Percentiles rank a stretch among this genome's conserved stretches.
Evolutionary conservation across 1,140 invertebrate genomes (phyloP).

Genomic region (Pemphigus obesinymphae): DNA sequence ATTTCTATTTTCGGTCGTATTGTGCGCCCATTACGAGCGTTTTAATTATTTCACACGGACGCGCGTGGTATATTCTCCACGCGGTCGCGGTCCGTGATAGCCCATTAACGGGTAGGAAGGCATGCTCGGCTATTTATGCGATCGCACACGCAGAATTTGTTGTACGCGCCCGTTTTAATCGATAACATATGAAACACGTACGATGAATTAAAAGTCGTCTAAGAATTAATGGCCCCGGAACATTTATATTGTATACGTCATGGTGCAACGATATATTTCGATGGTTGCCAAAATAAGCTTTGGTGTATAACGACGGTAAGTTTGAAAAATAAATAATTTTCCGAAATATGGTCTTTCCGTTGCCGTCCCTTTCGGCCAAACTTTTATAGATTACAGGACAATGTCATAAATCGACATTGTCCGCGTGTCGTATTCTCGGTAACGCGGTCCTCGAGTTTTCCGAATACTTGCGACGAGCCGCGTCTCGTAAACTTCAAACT

Average conservation of each 20-base stretch:
- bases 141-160: too few relatives aligned
- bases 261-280: neutral
- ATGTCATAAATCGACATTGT: slow-evolving; percentile 5
- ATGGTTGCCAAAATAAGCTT: neutral
- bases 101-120: too few relatives aligned
- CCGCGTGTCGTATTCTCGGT: neutral
- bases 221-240: neutral
- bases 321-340: slow-evolving; percentile 8
- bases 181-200: too few relatives aligned
- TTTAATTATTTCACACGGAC: too few relatives aligned
- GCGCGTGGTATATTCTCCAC: too few relatives aligned
- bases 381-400: neutral
- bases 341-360: neutral
- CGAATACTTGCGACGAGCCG: neutral
- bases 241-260: neutral
- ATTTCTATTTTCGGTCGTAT: too few relatives aligned
- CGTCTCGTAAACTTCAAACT: neutral
- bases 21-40: too few relatives aligned
- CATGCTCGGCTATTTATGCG: too few relatives aligned
- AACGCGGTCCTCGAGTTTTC: slow-evolving; percentile 2
- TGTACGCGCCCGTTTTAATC: too few relatives aligned
- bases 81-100: too few relatives aligned
- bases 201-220: neutral
- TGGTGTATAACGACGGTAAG: neutral
- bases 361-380: neutral